Base-by-base conservation (phyloP, 2,797 vertebrate genomes). In the Tragopan temminckii region DNA sequence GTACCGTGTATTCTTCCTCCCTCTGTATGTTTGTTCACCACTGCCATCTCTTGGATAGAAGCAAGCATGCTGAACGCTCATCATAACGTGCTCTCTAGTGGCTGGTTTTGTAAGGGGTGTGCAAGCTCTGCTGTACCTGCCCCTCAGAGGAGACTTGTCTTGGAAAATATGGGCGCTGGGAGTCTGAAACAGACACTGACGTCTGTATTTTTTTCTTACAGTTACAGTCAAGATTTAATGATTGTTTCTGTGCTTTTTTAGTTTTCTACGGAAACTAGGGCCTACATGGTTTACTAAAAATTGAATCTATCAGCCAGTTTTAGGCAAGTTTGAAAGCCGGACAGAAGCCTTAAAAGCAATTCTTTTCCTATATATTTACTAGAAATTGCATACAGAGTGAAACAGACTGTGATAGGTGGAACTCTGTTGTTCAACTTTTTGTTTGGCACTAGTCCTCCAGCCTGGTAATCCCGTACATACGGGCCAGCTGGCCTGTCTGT, bases 11-110 rank as follows among this genome's bases (percentile, higher is more conserved):
- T 2, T 5, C 6, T 25, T 40, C 5, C 25, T 24, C 58, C 33
- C n/a, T 21, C 0, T 4, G 9, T 38, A 23, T 46, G 4, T n/a
- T 52, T 90, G 77, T 95, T 94, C 85, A 1, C 43, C 78, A 53
- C 70, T 89, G 93, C 91, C 91, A 50, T 76, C 88, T 80, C 38
- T 92, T 77, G 96, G 85, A 27, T 42, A 31, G 57, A 58, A 79
- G 35, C 33, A 80, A 75, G 59, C 46, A 68, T 62, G 75, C 57
- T 62, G 64, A 63, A 25, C 13, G 4, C 20, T 63, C 61, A 23
- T 55, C 57, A 2, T 18, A 40, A 1, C n/a, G 67, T 74, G 43
- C 55, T 43, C 35, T 87, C 36, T n/a, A 61, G 75, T 24, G 75
- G 17, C 20, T 62, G 29, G 19, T 58, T 53, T 67, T 88, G 17